phyloP scores from a whole-genome alignment of 2,888 invertebrate species.

The Diachrysia chrysitis region DNA sequence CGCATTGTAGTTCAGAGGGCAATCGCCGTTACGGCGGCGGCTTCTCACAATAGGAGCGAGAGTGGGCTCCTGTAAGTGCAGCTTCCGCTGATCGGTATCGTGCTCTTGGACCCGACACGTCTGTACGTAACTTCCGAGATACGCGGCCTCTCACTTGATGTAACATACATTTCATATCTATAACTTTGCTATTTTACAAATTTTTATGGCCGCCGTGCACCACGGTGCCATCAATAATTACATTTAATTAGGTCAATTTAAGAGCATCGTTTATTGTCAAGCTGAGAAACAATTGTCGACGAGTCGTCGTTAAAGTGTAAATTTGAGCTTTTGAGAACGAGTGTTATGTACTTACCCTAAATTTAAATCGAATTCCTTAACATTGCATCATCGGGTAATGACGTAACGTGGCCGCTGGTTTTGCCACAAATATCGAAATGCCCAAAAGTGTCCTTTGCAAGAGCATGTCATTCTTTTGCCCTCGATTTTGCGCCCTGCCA shows the following conservation, averaged over 20 bases:
- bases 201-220: too few species aligned
- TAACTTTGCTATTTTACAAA: not conserved
- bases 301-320: slow-evolving; percentile 22
- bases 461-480: slow-evolving; percentile 63
- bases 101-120: slow-evolving; percentile 69
- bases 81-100: slow-evolving; percentile 82
- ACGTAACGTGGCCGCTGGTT: slow-evolving; percentile 41
- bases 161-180: slow-evolving; percentile 25
- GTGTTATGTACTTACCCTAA: slow-evolving; percentile 43
- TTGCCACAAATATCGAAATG: slow-evolving; percentile 34
- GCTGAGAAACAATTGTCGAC: slow-evolving; percentile 20
- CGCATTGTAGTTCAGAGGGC: slow-evolving; percentile 81
- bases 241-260: slow-evolving; percentile 9
- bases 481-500: slow-evolving; percentile 68
- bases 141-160: slow-evolving; percentile 62
- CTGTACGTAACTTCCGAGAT: slow-evolving; percentile 73
- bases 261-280: slow-evolving; percentile 25
- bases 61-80: slow-evolving; percentile 73
- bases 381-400: slow-evolving; percentile 47
- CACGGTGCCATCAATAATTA: slow-evolving; percentile 1
- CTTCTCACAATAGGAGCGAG: slow-evolving; percentile 83
- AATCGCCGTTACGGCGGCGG: slow-evolving; percentile 75
- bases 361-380: slow-evolving; percentile 49
- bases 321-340: slow-evolving; percentile 41
- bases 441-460: slow-evolving; percentile 53